Base-by-base conservation (phyloP, 2,113 vertebrate genomes). In the Eublepharis macularius region DNA sequence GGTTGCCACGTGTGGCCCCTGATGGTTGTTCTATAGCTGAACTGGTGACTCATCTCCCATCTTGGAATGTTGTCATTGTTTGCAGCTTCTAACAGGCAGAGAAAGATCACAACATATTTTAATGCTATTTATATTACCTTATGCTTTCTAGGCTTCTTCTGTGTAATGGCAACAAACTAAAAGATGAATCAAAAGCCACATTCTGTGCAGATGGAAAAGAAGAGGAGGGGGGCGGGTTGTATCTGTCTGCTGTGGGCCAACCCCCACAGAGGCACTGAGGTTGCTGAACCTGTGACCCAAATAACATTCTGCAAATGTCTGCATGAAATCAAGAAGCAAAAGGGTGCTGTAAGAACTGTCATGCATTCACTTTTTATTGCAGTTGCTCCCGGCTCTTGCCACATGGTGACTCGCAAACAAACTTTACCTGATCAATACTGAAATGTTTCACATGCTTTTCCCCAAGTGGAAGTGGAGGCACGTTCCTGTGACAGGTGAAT, bases 401-500 rank as follows among this genome's bases (percentile, higher is more conserved):
- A 54, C 43, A 0, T 6, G 0, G 24, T 86, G 89, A 87, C 78
- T 91, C 69, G 73, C 1, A 29, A 32, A 77, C 79, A 66, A 70
- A 17, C 74, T 84, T 63, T 10, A 29, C 2, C 74, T 89, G 83
- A 86, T 92, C 92, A 78, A 83, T 90, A 77, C 75, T 66, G 75
- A 17, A 17, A 89, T 0, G 0, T 83, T 89, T 86, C 83, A 80
- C 86, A 86, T 78, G 86, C 90, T 65, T 60, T 13, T 91, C 81
- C 84, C 83, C 4, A 47, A 11, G 4, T 0, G 19, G 63, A 77
- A 65, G 81, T 82, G 78, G 87, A 54, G 87, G 81, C 57, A 76
- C 41, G 83, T 86, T 17, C n/a, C 54, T 86, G 69, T 90, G 89
- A 85, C 89, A 92, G 74, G 80, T 0, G 70, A 88, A 32, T 87